phyloP scores from a whole-genome alignment of 2,113 vertebrate species.

The Psilopogon haemacephalus region DNA sequence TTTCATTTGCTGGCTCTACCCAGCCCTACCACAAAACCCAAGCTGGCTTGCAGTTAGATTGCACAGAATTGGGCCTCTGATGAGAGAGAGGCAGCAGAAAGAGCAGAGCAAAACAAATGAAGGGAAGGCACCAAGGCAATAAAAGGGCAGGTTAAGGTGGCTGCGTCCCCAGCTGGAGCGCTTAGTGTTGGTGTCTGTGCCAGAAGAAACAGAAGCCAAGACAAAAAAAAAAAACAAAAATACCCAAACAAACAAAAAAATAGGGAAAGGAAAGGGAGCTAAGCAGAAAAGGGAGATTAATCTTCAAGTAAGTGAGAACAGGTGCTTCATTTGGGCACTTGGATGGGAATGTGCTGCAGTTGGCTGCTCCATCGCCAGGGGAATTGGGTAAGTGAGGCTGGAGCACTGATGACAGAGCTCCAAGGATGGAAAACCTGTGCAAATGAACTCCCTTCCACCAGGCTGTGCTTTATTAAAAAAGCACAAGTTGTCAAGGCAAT shows the following conservation, averaged over 20 bases:
- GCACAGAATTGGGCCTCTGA: background rate
- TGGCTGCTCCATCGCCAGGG: constrained; percentile 41
- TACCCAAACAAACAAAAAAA: too few species aligned
- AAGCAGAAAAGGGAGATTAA: constrained; percentile 40
- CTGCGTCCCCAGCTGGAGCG: constrained; percentile 3
- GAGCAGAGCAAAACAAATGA: constrained; percentile 1
- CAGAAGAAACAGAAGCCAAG: constrained; percentile 25
- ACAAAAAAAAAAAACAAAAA: too few species aligned
- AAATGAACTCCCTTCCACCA: constrained; percentile 50
- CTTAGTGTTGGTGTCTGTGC: background rate
- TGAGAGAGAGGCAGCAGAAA: constrained; percentile 1
- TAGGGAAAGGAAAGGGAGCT: constrained; percentile 5
- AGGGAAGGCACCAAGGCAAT: constrained; percentile 15
- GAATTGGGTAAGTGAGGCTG: constrained; percentile 42
- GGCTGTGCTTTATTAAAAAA: constrained; percentile 50
- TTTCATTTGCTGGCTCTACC: background rate
- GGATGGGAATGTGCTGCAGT: constrained; percentile 50
- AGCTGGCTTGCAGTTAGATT: background rate
- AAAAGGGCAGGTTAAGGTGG: constrained; percentile 21
- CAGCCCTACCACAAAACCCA: background rate
- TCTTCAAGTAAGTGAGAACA: constrained; percentile 55
- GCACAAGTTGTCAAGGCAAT: background rate
- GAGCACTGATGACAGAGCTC: constrained; percentile 39
- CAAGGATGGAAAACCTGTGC: constrained; percentile 32
- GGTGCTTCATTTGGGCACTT: constrained; percentile 55